phyloP scores from a whole-genome alignment of 2,888 invertebrate species.

The Trissolcus japonicus region DNA sequence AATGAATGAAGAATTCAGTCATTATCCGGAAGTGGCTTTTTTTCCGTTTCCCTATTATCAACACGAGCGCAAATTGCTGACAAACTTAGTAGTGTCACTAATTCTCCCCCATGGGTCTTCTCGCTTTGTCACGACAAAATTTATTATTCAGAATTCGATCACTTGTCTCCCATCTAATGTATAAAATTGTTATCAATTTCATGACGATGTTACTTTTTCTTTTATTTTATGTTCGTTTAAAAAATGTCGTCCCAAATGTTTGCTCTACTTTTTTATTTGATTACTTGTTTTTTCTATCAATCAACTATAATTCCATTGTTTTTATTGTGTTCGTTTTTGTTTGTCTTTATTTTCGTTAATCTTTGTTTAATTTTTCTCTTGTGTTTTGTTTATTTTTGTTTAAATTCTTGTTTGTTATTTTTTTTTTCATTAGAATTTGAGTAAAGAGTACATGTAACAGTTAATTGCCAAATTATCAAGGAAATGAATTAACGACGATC shows the following conservation, averaged over 20 bases:
- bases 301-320: too few species aligned
- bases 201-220: neutral
- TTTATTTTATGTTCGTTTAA: neutral
- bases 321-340: too few species aligned
- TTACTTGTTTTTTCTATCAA: neutral
- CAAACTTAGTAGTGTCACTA: slow-evolving; percentile 40
- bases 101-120: slow-evolving; percentile 29
- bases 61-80: slow-evolving; percentile 38
- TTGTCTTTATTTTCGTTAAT: too few species aligned
- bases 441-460: too few species aligned
- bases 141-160: slow-evolving; percentile 30
- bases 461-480: slow-evolving; percentile 7
- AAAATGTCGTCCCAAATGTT: too few species aligned
- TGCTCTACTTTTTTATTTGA: too few species aligned
- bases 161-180: slow-evolving; percentile 15
- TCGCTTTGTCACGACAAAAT: slow-evolving; percentile 28
- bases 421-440: too few species aligned
- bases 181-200: slow-evolving; percentile 5
- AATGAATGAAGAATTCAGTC: slow-evolving; percentile 22
- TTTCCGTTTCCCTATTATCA: slow-evolving; percentile 27
- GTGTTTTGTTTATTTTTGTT: neutral
- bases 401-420: neutral
- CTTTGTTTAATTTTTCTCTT: neutral
- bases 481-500: slow-evolving; percentile 11
- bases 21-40: slow-evolving; percentile 34